These are phyloP conservation scores for Xylota sylvarum DNA, from an alignment of 2,888 invertebrate genomes.

Conservation along the genomic window DNA sequence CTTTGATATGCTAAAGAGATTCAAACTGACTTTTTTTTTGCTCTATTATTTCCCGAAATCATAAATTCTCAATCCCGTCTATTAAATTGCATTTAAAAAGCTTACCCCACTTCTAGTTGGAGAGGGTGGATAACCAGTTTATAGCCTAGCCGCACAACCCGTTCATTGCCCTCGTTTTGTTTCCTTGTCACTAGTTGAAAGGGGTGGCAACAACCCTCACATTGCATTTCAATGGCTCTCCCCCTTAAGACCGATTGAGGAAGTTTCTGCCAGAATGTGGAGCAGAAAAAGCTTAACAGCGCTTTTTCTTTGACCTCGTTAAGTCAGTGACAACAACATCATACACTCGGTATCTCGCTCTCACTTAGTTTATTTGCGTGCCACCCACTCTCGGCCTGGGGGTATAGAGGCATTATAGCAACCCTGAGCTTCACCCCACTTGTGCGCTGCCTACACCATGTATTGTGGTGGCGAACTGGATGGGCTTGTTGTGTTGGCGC, in stretches of 20 bases:
- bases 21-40: neutral
- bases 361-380: neutral
- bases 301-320: constrained; percentile 58
- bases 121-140: neutral
- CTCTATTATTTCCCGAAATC: neutral
- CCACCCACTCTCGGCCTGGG: neutral
- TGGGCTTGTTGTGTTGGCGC: constrained; percentile 35
- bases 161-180: constrained; percentile 63
- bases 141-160: constrained; percentile 2
- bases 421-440: constrained; percentile 60
- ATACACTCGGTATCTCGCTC: neutral
- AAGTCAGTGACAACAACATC: constrained; percentile 33
- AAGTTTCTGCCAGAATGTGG: constrained; percentile 47
- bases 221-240: constrained; percentile 32
- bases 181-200: constrained; percentile 13
- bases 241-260: constrained; percentile 19
- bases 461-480: constrained; percentile 19
- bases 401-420: constrained; percentile 35
- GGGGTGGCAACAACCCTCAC: constrained; percentile 18
- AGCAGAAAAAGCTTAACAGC: constrained; percentile 46
- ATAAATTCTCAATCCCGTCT: constrained; percentile 17
- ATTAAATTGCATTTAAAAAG: constrained; percentile 43
- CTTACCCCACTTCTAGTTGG: constrained; percentile 11
- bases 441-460: constrained; percentile 11
- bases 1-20: constrained; percentile 2